phyloP scores from a whole-genome alignment of 2,797 vertebrate genomes.

The Myotis myotis region DNA sequence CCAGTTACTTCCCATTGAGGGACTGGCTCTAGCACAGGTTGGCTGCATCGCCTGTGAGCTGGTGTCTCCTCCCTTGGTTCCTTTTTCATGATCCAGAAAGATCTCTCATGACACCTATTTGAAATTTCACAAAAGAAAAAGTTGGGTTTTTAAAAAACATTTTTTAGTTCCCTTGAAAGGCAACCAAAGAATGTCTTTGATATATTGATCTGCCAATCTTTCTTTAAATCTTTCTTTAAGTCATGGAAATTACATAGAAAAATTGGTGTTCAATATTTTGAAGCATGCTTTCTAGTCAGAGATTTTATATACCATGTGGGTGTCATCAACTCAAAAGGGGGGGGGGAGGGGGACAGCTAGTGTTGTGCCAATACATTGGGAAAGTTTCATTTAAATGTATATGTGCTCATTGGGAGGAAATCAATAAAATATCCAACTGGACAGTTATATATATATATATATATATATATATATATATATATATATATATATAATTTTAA shows the following conservation, averaged over 20 bases:
- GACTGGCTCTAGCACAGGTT: background rate
- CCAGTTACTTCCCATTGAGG: too few relatives aligned
- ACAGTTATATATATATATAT: background rate
- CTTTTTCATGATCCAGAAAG: background rate
- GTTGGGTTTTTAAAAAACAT: background rate
- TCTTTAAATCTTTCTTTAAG: conserved; percentile 49
- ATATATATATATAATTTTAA: background rate
- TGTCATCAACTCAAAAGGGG: conserved; percentile 26
- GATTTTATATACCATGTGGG: conserved; percentile 18
- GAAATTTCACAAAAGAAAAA: conserved; percentile 30
- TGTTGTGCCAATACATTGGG: background rate
- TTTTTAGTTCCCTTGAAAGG: background rate
- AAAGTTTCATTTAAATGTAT: conserved; percentile 21
- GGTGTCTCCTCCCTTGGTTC: background rate
- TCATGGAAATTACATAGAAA: background rate
- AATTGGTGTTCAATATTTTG: conserved; percentile 53
- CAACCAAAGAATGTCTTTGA: conserved; percentile 27
- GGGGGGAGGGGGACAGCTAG: background rate
- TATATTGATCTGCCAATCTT: background rate
- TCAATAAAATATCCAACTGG: conserved; percentile 8
- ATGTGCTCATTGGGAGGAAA: background rate
- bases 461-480: too few relatives aligned
- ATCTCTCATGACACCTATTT: background rate
- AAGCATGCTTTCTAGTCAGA: conserved; percentile 44
- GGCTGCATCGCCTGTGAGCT: background rate